Base-by-base conservation (phyloP, 2,113 vertebrate species). In the Donacobius atricapilla region DNA sequence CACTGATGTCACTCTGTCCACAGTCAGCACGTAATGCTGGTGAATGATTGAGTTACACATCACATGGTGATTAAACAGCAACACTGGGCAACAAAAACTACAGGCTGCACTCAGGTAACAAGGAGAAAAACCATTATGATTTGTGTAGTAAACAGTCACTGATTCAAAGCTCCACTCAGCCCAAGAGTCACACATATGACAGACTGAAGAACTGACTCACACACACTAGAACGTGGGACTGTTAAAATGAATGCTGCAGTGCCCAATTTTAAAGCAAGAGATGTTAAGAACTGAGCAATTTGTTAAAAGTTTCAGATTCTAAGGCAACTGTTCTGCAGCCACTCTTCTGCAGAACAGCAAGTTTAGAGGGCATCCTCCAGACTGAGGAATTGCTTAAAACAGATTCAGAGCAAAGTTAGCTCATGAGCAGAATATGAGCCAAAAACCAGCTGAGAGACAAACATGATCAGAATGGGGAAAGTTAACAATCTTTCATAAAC, bases 151-250 rank as follows among this genome's bases (percentile, higher is more conserved):
- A 91, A 70, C 56, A 90, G 57, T 21, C 54, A 33, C 23, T 35
- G 87, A 93, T 39, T 91, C 65, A 91, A 91, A 89, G 60, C 56
- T 75, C 47, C 71, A 7, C 77, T 93, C 84, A 89, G 93, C 56
- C 60, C 42, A 53, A 73, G 51, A 31, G 14, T 75, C 60, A 73
- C 21, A 60, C 7, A 54, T 15, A 48, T 42, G 65, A 78, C 80
- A 58, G 70, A 61, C 58, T 58, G 39, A 47, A 54, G 58, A 89
- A 78, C 20, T 65, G 87, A 89, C 76, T 92, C 89, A 94, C 83
- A 71, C 54, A 40, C n/a, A 33, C 31, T 22, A 14, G 61, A 54
- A 47, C 0, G 4, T 60, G 31, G 25, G 64, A 81, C 51, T 77
- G 56, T 28, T 57, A 78, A 68, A 73, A 71, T 4, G 28, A 84